Conservation (phyloP, 2,888 invertebrate genomes). For the Aromia moschata region DNA sequence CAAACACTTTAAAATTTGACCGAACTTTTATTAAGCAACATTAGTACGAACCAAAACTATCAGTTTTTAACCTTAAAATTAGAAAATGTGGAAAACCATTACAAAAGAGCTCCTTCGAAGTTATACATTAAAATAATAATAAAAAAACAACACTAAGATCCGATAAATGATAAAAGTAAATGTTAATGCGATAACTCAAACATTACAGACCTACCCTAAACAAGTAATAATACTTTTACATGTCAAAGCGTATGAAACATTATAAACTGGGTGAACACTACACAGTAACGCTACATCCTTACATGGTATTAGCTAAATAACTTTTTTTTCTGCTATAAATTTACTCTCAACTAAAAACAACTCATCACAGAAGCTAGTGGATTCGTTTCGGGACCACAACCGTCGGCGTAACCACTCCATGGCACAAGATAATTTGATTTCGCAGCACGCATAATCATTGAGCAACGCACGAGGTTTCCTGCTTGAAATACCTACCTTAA, state of each 20-base stretch:
- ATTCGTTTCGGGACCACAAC: slow-evolving; percentile 47
- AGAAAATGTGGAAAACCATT: slow-evolving; percentile 14
- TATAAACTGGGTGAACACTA: slow-evolving; percentile 55
- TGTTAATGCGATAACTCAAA: slow-evolving; percentile 22
- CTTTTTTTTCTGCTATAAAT: slow-evolving; percentile 45
- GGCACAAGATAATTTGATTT: background rate
- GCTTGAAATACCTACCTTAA: no score
- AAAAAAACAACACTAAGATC: slow-evolving; percentile 21
- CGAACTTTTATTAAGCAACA: slow-evolving; percentile 48
- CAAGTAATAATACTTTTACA: slow-evolving; percentile 32
- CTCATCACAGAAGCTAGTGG: slow-evolving; percentile 63
- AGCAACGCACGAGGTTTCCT: background rate
- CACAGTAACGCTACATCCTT: slow-evolving; percentile 47
- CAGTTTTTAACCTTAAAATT: slow-evolving; percentile 26
- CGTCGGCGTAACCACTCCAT: slow-evolving; percentile 27
- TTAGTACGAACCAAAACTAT: slow-evolving; percentile 41
- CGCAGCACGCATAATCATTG: background rate
- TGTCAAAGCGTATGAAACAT: slow-evolving; percentile 57
- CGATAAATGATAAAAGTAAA: slow-evolving; percentile 8
- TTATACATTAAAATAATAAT: slow-evolving; percentile 17
- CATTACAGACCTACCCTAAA: slow-evolving; percentile 18
- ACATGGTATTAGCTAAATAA: slow-evolving; percentile 37
- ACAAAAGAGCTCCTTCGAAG: slow-evolving; percentile 26
- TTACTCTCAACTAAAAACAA: slow-evolving; percentile 54
- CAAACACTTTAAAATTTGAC: slow-evolving; percentile 24